phyloP scores from a whole-genome alignment of 2,888 invertebrate species.

The Deroplatys truncata region DNA sequence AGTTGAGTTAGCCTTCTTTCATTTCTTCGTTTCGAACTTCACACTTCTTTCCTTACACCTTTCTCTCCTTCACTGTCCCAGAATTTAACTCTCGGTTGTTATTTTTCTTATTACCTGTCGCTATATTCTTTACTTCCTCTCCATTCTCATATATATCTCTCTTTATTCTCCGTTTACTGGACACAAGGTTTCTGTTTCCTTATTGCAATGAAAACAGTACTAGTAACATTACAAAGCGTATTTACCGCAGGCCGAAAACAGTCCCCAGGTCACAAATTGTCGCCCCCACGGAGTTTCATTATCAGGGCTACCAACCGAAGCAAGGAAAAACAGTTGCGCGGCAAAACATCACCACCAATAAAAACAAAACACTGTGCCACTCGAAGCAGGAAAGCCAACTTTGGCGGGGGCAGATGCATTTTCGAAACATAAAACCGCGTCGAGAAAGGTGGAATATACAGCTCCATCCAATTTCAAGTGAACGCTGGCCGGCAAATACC shows the following conservation, averaged over 20 bases:
- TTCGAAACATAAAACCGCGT: constrained; percentile 5
- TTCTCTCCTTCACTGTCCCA: no score
- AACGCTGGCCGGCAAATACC: constrained; percentile 4
- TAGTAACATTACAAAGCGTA: neutral
- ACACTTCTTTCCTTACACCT: no score
- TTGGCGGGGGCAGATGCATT: neutral
- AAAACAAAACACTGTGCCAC: neutral
- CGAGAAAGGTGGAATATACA: neutral
- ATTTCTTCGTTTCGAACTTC: no score
- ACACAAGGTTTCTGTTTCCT: neutral
- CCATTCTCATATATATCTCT: neutral
- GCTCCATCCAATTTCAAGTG: constrained; percentile 4
- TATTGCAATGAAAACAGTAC: no score
- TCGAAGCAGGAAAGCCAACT: neutral
- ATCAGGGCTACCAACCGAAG: neutral
- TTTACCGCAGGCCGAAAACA: neutral
- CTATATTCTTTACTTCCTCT: neutral
- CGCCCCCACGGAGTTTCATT: neutral
- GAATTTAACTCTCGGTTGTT: no score
- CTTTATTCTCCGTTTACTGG: neutral
- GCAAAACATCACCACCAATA: neutral
- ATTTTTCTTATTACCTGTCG: no score
- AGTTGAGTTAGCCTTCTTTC: no score
- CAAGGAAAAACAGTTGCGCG: neutral
- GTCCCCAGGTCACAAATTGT: neutral